Base-by-base conservation (phyloP, 1,140 invertebrate genomes). In the Tenebrio molitor region DNA sequence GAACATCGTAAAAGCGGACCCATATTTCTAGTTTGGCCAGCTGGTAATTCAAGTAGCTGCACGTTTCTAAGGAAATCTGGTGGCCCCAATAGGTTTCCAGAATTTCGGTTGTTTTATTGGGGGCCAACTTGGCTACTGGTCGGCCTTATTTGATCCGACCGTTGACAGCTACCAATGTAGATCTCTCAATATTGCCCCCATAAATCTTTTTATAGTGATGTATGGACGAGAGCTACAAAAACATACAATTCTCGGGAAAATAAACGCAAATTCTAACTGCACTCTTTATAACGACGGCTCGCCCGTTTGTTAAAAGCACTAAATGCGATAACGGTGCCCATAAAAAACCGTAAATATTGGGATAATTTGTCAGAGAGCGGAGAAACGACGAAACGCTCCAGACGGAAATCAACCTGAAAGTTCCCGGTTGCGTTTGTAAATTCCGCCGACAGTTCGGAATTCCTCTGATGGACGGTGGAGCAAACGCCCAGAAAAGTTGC, bases 1-100 rank as follows among this genome's bases (percentile, higher is more conserved):
- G 50, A 58, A 58, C n/a, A 23, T 58, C 23, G 23, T 58, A 58
- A 58, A 58, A 58, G 50, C 23, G n/a, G 21, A 58, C 50, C 50
- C 50, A 58, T 65, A 16, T 65, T 42, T 25, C 23, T 25, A 39
- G 42, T 66, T 66, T 66, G 64, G 36, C 23, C 64, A 66, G 64
- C 64, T 66, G 64, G 36, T n/a, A 23, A 12, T 19, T 66, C 42
- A 58, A 58, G 50, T 34, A 58, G 50, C 50, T 3, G 29, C 50
- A 29, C 50, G 50, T 58, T 58, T 58, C 50, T 29, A 16, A 58
- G 50, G 50, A 58, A 58, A 58, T 58, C 39, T 7, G 63, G 15
- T 25, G 19, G 10, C 42, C 36, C 12, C 16, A 44, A 66, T 66
- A 41, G 64, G 44, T 66, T 66, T 41, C 16, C 16, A 42, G 63